Base-by-base conservation (phyloP, 1,140 invertebrate species). In the Thaumatotibia leucotreta region DNA sequence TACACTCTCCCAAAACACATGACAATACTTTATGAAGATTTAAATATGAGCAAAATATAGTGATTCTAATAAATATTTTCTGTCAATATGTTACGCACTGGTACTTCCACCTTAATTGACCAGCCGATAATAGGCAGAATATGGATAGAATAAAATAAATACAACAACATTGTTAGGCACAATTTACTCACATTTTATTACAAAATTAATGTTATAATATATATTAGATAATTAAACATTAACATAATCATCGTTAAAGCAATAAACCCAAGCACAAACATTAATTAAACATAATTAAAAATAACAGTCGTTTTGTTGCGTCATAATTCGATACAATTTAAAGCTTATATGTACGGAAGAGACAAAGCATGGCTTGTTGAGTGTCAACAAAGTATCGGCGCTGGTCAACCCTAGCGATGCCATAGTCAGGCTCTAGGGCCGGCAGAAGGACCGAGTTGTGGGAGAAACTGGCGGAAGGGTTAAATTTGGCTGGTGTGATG, bases 301-400 rank as follows among this genome's bases (percentile, higher is more conserved):
- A 61, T 52, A 32, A 66, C 32, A 66, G 33, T 58, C 29, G 32
- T 1, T 65, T 65, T 4, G n/a, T 52, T 52, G 9, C 17, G 52
- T 45, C 31, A 50, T 11, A 61, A 17, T 20, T 49, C 33, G 22
- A 68, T 24, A 31, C 1, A 11, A 62, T 11, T 76, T 79, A 86
- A 66, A 91, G 83, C 11, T 82, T 77, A 72, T 83, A 91, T 66
- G 80, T 84, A 45, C 75, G 68, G 74, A 90, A 91, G 5, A 92
- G 73, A 63, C 81, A 84, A 74, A 72, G 77, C 20, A 92, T 91
- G 5, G 88, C 91, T 74, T 89, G 77, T 50, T 87, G 75, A 1
- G 89, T 79, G 45, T 91, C 86, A 64, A 86, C 79, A 63, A 92
- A 92, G 66, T 91, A 91, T 45, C 80, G 77, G 0, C 87, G 89